Conservation (phyloP, 2,797 vertebrate species). For the Mycteria americana region DNA sequence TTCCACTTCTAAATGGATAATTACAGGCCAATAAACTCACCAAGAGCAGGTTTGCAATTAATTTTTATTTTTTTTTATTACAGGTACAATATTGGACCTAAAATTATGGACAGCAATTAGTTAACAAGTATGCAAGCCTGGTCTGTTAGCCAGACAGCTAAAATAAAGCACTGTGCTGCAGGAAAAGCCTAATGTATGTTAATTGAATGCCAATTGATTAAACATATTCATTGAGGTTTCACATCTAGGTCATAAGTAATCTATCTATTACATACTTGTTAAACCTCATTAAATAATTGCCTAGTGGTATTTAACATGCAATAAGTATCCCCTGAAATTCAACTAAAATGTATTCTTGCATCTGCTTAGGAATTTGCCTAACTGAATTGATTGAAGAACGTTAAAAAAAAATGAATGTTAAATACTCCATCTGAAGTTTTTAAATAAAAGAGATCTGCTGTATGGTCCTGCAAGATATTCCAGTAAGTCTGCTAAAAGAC, state of each 20-base stretch:
- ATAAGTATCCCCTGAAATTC: constrained; percentile 47
- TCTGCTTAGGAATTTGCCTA: constrained; percentile 41
- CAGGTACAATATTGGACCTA: background rate
- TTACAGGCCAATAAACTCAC: background rate
- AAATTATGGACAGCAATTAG: background rate
- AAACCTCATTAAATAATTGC: constrained; percentile 69
- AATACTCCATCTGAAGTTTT: background rate
- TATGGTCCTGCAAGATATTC: background rate
- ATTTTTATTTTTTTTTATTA: background rate
- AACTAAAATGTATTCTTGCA: constrained; percentile 47
- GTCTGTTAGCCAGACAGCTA: background rate
- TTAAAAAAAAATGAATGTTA: background rate
- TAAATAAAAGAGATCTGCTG: background rate
- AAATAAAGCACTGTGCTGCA: constrained; percentile 24
- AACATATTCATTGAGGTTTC: constrained; percentile 62
- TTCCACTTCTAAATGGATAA: background rate
- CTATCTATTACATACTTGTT: constrained; percentile 58
- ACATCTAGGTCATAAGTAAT: constrained; percentile 55
- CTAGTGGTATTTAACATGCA: constrained; percentile 71
- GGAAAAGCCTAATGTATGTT: constrained; percentile 58
- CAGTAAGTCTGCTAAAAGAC: constrained; percentile 8
- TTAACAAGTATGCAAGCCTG: background rate
- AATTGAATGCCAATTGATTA: constrained; percentile 71
- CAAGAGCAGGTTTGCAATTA: background rate
- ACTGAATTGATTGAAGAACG: constrained; percentile 1